A percentile compares a stretch with the other conserved stretches of the same genome.
Evolutionary conservation across 1,140 invertebrate species (phyloP).

Genomic region (Propsilocerus akamusi): DNA sequence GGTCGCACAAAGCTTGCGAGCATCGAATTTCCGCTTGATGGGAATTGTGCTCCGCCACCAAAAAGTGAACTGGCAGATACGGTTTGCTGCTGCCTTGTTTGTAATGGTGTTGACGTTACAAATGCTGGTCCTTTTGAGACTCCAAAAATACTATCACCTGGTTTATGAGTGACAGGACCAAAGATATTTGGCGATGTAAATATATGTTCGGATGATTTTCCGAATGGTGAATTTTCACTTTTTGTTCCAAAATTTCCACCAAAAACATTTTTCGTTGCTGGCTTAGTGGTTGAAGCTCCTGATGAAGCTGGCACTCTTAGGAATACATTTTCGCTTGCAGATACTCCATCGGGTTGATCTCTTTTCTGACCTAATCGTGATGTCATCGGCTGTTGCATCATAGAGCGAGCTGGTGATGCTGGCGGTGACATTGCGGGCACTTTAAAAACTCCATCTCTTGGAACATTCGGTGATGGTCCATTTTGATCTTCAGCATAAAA

Average conservation of each 20-base stretch:
- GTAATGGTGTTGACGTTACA: background rate
- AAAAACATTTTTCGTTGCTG: background rate
- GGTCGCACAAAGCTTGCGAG: too few relatives aligned
- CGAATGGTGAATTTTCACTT: too few relatives aligned
- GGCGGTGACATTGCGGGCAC: slow-evolving; percentile 12
- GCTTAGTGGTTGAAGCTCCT: background rate
- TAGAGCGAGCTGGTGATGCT: slow-evolving; percentile 7
- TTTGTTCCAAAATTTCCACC: too few relatives aligned
- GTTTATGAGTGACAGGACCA: background rate
- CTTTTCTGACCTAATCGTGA: slow-evolving; percentile 7
- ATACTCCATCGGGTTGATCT: background rate
- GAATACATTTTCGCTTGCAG: background rate
- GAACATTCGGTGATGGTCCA: background rate
- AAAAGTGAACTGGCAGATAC: background rate
- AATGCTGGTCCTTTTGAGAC: background rate
- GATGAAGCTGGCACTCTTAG: background rate
- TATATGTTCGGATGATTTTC: too few relatives aligned
- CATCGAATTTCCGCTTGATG: too few relatives aligned
- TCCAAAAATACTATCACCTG: background rate
- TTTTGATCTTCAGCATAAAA: slow-evolving; percentile 19
- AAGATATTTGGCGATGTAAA: background rate
- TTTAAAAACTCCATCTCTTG: slow-evolving; percentile 12
- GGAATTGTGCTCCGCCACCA: too few relatives aligned
- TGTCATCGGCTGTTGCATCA: slow-evolving; percentile 7
- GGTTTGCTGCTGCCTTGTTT: background rate